phyloP scores from a whole-genome alignment of 2,888 invertebrate species.

The Epiblema foenella region DNA sequence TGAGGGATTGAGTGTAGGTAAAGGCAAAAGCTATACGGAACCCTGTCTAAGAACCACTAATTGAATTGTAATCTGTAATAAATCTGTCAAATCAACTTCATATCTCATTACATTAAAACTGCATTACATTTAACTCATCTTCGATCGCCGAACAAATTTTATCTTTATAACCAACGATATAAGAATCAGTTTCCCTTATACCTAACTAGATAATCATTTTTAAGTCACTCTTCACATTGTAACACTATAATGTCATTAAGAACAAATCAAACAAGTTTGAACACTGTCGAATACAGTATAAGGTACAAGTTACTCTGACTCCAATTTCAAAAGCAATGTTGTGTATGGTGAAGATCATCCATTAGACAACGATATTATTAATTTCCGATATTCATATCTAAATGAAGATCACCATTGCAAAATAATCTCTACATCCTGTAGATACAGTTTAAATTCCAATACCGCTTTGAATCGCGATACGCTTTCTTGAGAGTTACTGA shows the following conservation, averaged over 20 bases:
- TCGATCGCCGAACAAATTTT: neutral
- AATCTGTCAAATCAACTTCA: neutral
- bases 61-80: neutral
- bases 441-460: neutral
- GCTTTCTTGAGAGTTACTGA: neutral
- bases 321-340: neutral
- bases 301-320: neutral
- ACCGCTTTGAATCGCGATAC: neutral
- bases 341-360: neutral
- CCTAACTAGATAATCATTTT: neutral
- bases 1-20: no score
- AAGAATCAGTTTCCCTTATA: neutral
- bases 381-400: neutral
- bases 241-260: neutral
- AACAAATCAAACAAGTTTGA: neutral
- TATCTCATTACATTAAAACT: neutral
- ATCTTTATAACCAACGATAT: neutral
- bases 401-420: neutral
- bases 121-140: neutral
- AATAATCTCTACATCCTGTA: neutral
- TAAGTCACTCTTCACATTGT: neutral
- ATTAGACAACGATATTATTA: slow-evolving; percentile 4
- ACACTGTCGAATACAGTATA: neutral
- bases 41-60: neutral
- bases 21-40: neutral